Evolutionary conservation across 2,888 invertebrate genomes (phyloP), one percentile per base, ranked within the genome.

Genomic region (Venusia cambrica): DNA sequence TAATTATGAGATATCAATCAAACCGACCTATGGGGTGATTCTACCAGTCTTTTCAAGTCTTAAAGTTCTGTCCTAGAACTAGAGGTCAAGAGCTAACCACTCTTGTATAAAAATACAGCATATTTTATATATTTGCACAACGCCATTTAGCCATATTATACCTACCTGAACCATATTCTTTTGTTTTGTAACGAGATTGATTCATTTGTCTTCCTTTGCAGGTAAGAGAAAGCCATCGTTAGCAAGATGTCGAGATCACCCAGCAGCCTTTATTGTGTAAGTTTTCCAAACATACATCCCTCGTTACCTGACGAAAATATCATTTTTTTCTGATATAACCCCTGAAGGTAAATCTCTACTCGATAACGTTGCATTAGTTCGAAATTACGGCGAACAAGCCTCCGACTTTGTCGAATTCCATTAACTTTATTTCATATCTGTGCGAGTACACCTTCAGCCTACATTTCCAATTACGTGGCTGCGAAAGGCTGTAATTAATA

Each of bases 151-250:
- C n/a, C n/a, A n/a, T n/a, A n/a, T n/a, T n/a, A n/a, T n/a, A n/a
- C n/a, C n/a, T n/a, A n/a, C n/a, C n/a, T n/a, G n/a, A n/a, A n/a
- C n/a, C n/a, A n/a, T n/a, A n/a, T n/a, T n/a, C 1, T 5, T 32
- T 29, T 33, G 16, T 21, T 16, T 22, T 24, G 4, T 11, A 17
- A 4, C 2, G 3, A 18, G 10, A 10, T 25, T 31, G 18, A 37
- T 20, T 22, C 35, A 38, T 46, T 47, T 50, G 53, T 53, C 45
- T 55, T 48, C 37, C 11, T 55, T 66, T 64, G 10, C 73, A 74
- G 73, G 74, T 74, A 71, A 73, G 73, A 52, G 40, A 42, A 27
- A 51, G 45, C 45, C 52, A 42, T 58, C 57, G 51, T 62, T 60
- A 59, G 44, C 38, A 47, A 35, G 34, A 40, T 48, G 45, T 44